Evolutionary conservation across 2,113 vertebrate genomes (phyloP).

Genomic region (Perca schrenkii): DNA sequence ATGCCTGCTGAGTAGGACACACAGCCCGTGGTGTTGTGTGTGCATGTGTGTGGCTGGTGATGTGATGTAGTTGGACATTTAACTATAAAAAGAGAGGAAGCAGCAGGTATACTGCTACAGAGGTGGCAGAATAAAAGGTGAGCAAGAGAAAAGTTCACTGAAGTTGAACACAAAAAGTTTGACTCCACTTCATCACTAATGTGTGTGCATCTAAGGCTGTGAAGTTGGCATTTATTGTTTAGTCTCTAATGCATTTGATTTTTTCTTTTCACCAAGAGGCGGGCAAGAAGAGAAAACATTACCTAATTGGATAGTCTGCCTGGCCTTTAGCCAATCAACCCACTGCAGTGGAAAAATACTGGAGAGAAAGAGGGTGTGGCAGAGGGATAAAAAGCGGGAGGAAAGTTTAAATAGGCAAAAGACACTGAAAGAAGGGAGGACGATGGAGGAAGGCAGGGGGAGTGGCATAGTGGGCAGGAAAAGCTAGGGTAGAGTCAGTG

Average conservation of each 20-base stretch:
- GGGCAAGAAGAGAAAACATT: conserved; percentile 6
- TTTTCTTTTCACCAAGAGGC: background rate
- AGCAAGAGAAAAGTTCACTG: background rate
- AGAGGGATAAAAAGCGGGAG: conserved; percentile 14
- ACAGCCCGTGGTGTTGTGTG: conserved; percentile 1
- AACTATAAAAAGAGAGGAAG: conserved; percentile 8
- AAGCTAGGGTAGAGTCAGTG: background rate
- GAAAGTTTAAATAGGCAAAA: conserved; percentile 29
- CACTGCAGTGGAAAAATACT: conserved; percentile 72
- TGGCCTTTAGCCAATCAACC: conserved; percentile 50
- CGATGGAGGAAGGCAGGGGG: conserved; percentile 8
- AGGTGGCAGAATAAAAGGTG: background rate
- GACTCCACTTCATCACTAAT: too few species aligned
- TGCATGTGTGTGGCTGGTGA: conserved; percentile 25
- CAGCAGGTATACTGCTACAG: background rate
- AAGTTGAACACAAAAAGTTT: background rate
- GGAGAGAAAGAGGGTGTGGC: conserved; percentile 36
- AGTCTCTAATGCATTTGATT: conserved; percentile 1
- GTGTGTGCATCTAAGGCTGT: background rate
- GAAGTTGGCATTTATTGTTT: background rate
- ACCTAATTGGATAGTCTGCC: conserved; percentile 20
- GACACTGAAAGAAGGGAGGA: conserved; percentile 4
- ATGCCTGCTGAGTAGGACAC: conserved; percentile 23
- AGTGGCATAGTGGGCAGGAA: conserved; percentile 16
- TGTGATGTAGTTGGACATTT: conserved; percentile 41